These are phyloP conservation scores for Asarcornis scutulata DNA, from an alignment of 2,113 vertebrate genomes.

Conservation along the genomic window DNA sequence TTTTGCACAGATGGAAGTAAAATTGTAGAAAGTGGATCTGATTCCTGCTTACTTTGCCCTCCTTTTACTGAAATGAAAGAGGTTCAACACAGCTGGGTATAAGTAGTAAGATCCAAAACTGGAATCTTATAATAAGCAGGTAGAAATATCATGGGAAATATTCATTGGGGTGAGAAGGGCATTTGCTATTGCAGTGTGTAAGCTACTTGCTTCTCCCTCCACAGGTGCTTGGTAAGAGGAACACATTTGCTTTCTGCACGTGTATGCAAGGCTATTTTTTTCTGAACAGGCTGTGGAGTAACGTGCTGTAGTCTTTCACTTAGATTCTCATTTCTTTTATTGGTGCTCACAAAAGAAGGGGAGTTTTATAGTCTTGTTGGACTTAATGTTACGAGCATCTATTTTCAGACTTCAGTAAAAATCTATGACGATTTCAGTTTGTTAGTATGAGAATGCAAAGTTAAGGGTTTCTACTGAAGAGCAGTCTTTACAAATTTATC, in stretches of 20 bases:
- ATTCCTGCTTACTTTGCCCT: neutral
- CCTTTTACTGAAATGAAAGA: neutral
- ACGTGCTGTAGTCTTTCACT: neutral
- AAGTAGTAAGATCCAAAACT: neutral
- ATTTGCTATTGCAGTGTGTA: neutral
- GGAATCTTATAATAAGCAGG: neutral
- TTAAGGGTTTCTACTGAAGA: neutral
- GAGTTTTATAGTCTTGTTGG: neutral
- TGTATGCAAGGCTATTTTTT: neutral
- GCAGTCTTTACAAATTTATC: neutral
- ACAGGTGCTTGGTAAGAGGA: neutral
- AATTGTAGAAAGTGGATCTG: neutral
- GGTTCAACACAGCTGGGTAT: neutral
- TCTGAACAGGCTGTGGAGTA: neutral
- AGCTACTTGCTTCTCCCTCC: neutral
- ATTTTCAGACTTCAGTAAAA: conserved; percentile 2
- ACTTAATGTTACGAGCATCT: neutral
- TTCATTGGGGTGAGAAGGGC: neutral
- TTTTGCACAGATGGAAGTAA: neutral
- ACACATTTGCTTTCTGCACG: neutral
- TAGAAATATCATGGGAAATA: neutral
- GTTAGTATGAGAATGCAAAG: neutral
- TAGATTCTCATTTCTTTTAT: conserved; percentile 1
- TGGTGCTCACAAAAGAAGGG: neutral
- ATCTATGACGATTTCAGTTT: neutral